Percentiles rank a stretch among this genome's conserved stretches.
These are phyloP conservation scores for Mus spicilegus DNA, from an alignment of 2,113 vertebrate genomes.

Conservation along the genomic window DNA sequence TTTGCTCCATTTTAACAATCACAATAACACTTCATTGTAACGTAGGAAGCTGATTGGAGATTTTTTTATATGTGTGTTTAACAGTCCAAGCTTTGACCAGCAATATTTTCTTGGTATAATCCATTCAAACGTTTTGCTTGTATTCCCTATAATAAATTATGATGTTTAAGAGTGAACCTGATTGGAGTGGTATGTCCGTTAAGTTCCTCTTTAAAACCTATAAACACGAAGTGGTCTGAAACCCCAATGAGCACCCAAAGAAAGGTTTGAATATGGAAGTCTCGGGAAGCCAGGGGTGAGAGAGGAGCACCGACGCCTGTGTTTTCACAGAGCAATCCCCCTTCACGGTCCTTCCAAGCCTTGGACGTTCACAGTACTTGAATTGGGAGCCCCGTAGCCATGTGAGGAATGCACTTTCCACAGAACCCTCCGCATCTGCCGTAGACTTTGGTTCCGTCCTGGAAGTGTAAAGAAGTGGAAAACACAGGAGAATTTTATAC, in stretches of 20 bases:
- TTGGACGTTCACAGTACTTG: slow-evolving; percentile 88
- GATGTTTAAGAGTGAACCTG: slow-evolving; percentile 12
- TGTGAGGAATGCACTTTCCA: slow-evolving; percentile 95
- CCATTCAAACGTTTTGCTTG: neutral
- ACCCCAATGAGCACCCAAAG: slow-evolving; percentile 52
- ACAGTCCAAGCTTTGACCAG: slow-evolving; percentile 45
- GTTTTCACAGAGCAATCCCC: neutral
- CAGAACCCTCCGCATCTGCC: slow-evolving; percentile 98
- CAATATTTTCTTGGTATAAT: slow-evolving; percentile 29
- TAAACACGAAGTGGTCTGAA: slow-evolving; percentile 40
- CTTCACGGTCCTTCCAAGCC: neutral
- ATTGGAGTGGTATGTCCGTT: slow-evolving; percentile 34
- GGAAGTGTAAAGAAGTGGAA: slow-evolving; percentile 69
- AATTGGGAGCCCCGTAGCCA: slow-evolving; percentile 91
- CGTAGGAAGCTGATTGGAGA: neutral
- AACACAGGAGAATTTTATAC: slow-evolving; percentile 37
- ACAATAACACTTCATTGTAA: slow-evolving; percentile 37
- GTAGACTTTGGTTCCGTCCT: slow-evolving; percentile 96
- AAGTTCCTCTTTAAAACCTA: neutral
- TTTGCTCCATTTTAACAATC: slow-evolving; percentile 33
- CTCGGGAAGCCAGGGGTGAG: slow-evolving; percentile 57
- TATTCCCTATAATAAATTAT: neutral
- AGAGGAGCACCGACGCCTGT: slow-evolving; percentile 77
- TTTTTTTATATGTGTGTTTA: slow-evolving; percentile 8
- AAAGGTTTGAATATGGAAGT: slow-evolving; percentile 25